Conservation (phyloP, 2,888 invertebrate genomes). For the Folsomia manolachei region DNA sequence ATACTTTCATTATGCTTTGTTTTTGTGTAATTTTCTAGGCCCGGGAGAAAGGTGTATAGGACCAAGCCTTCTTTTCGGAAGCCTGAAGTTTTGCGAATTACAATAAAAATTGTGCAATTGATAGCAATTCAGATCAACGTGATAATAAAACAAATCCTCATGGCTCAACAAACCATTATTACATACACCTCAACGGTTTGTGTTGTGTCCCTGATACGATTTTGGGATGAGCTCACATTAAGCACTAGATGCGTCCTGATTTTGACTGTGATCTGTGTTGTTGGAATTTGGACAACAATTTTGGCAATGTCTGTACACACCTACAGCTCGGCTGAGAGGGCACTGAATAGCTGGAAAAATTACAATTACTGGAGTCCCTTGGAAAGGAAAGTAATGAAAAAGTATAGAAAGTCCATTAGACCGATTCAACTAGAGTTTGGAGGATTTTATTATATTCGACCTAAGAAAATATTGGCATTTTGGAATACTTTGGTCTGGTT, state of each 20-base stretch:
- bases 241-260: background rate
- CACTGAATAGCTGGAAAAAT: background rate
- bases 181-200: background rate
- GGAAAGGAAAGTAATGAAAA: background rate
- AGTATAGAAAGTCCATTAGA: constrained; percentile 3
- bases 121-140: background rate
- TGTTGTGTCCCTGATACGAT: background rate
- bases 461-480: constrained; percentile 3
- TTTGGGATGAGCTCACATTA: background rate
- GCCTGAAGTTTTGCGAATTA: background rate
- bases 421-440: constrained; percentile 7
- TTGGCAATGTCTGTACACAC: background rate
- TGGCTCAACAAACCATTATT: background rate
- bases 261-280: background rate
- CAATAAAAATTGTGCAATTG: background rate
- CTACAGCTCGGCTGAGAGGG: background rate
- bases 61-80: background rate
- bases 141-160: background rate
- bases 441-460: constrained; percentile 13
- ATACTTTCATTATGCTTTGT: background rate
- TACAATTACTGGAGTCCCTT: background rate
- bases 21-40: background rate
- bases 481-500: constrained; percentile 9
- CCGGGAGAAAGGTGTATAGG: background rate
- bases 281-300: background rate